Evolutionary conservation across 2,113 vertebrate genomes (phyloP).

Genomic region (Pedionomus torquatus): DNA sequence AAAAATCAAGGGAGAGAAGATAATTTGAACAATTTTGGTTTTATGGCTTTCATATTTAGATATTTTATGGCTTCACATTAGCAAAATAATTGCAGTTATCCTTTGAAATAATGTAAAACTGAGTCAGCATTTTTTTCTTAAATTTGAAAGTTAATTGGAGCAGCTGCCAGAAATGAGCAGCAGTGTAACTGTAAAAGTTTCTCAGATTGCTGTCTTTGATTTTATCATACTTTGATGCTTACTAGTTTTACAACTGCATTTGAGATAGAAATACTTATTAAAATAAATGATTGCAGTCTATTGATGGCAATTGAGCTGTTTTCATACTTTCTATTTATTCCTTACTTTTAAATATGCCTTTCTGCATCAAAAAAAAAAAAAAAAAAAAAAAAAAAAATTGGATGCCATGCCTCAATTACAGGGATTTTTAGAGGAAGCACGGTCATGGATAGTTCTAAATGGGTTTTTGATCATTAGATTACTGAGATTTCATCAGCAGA

Average conservation of each 20-base stretch:
- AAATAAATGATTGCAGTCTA: constrained; percentile 10
- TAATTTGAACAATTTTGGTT: background rate
- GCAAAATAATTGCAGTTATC: background rate
- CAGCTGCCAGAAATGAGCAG: background rate
- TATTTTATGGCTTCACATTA: background rate
- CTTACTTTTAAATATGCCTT: background rate
- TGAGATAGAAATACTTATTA: background rate
- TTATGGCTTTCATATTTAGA: background rate
- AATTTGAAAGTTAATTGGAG: background rate
- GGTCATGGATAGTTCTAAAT: background rate
- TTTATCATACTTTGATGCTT: constrained; percentile 5
- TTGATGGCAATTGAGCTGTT: background rate
- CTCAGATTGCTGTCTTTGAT: background rate
- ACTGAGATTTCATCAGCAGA: constrained; percentile 12
- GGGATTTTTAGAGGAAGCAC: background rate
- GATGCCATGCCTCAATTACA: background rate
- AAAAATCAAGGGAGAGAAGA: background rate
- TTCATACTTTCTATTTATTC: background rate
- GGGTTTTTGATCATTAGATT: constrained; percentile 33
- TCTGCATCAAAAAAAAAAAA: too few species aligned
- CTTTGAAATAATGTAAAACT: constrained; percentile 28
- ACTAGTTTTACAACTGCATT: background rate
- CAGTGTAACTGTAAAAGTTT: background rate
- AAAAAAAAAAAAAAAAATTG: too few species aligned
- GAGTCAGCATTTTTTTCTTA: constrained; percentile 31